Base-by-base conservation (phyloP, 2,888 invertebrate species). In the Andrena camellia region DNA sequence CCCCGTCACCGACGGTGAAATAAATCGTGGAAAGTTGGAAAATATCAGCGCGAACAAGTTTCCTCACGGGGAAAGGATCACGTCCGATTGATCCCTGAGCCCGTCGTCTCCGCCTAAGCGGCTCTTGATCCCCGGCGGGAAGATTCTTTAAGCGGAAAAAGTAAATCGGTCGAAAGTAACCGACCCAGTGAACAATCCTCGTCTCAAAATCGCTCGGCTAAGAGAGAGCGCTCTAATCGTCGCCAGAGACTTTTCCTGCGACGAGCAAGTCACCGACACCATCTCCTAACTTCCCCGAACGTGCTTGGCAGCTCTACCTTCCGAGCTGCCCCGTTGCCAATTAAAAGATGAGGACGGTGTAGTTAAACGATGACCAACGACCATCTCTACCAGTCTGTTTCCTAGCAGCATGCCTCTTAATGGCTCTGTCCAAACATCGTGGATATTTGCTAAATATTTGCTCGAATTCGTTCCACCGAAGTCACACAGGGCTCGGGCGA, bases 141-240 rank as follows among this genome's bases (percentile, higher is more conserved):
- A 50, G 66, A 70, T 80, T 62, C 70, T 80, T 80, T 71, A 35
- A 75, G 82, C 80, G 80, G 82, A 80, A 80, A 80, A 71, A 80
- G 70, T 80, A 70, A 82, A 82, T 80, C 82, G 80, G 75, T 75
- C 80, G 82, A 82, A 63, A 82, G 68, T 75, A 75, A 80, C 75
- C 80, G 62, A 57, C 54, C 67, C 80, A 75, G 52, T 82, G 75
- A 80, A 71, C 74, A 70, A 67, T 75, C 74, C 73, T 42, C 64
- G 62, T 29, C 52, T 63, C 48, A 57, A 35, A 64, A 26, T 66
- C 66, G 60, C 54, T 67, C 48, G 35, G 57, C 26, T 67, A 59
- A 54, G 42, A 70, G 66, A 57, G 4, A 7, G 31, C 64, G 3
- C 20, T 17, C 69, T 31, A 35, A 50, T 57, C 33, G 50, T 13